phyloP scores from a whole-genome alignment of 2,888 invertebrate species.

The Eilema griseolum region DNA sequence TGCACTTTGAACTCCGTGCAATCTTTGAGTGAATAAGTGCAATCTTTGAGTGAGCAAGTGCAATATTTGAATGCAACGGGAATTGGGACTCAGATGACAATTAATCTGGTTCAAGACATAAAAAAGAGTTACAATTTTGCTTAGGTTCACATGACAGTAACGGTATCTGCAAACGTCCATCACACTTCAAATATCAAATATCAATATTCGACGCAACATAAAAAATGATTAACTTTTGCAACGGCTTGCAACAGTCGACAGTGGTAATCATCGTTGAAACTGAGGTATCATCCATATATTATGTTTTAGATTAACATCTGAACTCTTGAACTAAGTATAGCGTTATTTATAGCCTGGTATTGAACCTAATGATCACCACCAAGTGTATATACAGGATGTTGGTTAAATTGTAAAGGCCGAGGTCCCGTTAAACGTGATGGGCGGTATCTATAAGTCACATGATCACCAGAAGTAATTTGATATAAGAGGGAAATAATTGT shows the following conservation, averaged over 20 bases:
- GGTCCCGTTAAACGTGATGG: neutral
- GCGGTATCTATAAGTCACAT: neutral
- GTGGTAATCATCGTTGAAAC: conserved; percentile 7
- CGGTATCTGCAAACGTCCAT: neutral
- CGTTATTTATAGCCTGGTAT: conserved; percentile 19
- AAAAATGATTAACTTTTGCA: conserved; percentile 31
- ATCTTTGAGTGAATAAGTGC: too few species aligned
- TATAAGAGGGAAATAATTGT: neutral
- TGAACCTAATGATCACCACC: conserved; percentile 21
- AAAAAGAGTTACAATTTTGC: neutral
- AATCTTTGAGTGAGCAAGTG: too few species aligned
- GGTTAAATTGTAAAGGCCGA: neutral
- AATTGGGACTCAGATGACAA: too few species aligned
- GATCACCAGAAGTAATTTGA: neutral
- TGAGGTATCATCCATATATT: conserved; percentile 24
- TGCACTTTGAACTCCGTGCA: too few species aligned
- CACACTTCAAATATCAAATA: conserved; percentile 21
- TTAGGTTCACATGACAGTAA: neutral
- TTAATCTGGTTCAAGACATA: too few species aligned
- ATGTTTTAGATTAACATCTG: conserved; percentile 45
- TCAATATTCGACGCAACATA: conserved; percentile 20
- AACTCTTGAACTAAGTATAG: conserved; percentile 36
- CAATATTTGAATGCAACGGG: too few species aligned
- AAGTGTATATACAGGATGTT: neutral
- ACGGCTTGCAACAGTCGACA: conserved; percentile 17